Evolutionary conservation across 2,797 vertebrate species (phyloP), one percentile per base, ranked within the genome.

Genomic region (Sebastes minor): DNA sequence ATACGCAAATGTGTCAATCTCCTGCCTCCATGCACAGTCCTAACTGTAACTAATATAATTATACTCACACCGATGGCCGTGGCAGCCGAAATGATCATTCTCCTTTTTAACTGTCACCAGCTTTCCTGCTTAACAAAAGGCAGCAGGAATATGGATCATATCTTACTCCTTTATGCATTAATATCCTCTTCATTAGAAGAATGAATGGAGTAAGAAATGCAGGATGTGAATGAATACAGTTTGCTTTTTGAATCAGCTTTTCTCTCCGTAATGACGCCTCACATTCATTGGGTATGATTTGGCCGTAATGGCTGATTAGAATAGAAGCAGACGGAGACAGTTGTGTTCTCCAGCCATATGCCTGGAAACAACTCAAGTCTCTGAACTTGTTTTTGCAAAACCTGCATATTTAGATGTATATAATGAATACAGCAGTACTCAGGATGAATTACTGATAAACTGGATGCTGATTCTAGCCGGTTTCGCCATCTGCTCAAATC

Each of bases 121-220:
- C 20, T 28, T 81, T 66, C 38, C 63, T 85, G 72, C 74, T 88
- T 72, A 87, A 84, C 84, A 38, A 88, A 84, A 87, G 67, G 61
- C 67, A 46, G 61, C 65, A 46, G 70, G 49, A 49, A 80, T 71
- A 20, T 79, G 80, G 46, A 84, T 85, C 64, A 76, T 62, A 69
- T 74, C 76, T 55, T 25, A 32, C 18, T 18, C 60, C 79, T 57
- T 62, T 64, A 84, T 89, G 84, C 62, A 89, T 89, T 88, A 80
- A 92, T 88, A 74, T 74, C 59, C 65, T 65, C 76, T 80, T 87
- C 80, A 84, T 86, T 71, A 74, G 73, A 82, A 56, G 55, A 27
- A 78, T 76, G 35, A 86, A 71, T 64, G 70, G 46, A 80, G 67
- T 72, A 69, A 78, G 74, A 49, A 66, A 84, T 74, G 74, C 53